Base-by-base conservation (phyloP, 2,888 invertebrate species). In the Dorcus parallelipipedus region DNA sequence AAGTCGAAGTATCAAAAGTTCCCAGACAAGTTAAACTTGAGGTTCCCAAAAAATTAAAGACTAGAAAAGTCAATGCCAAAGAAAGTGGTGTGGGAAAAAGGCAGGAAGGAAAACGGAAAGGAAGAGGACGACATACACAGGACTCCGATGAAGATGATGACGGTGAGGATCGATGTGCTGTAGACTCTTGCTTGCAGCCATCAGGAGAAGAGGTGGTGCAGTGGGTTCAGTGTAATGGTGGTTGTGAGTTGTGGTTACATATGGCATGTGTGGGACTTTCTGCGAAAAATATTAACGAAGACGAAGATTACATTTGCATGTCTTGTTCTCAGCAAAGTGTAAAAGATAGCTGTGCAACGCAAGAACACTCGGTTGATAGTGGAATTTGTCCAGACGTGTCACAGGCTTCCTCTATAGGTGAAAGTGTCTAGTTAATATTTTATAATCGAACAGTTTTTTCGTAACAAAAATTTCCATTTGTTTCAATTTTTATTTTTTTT, bases 171-270 rank as follows among this genome's bases (percentile, higher is more conserved):
- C 80, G 79, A 63, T 92, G 92, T 73, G 90, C 91, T 7, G 89
- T 90, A 0, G 80, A 81, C 55, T 83, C 83, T 69, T 92, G 92
- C 71, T 81, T 89, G 38, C 82, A 87, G 64, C 92, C 92, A 1
- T 86, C 87, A 9, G 94, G 93, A 58, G 89, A 91, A 54, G 90
- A 91, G 76, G 94, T 97, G 38, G 94, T 97, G 38, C 91, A 95
- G 77, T 98, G 97, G 97, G 95, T 98, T 60, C 96, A 96, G 72
- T 99, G 98, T 80, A 98, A 98, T 78, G 91, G 91, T 9, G 93
- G 91, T 43, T 98, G 98, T 81, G 92, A 95, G 74, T 88, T 90
- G 71, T 98, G 98, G 98, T 97, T 95, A 81, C 98, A 99, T 80
- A 90, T 95, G 87, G 87, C 91, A 68, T 98, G 97, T 80, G 93